Evolutionary conservation across 1,140 invertebrate genomes (phyloP).

Genomic region (Reticulitermes speratus): DNA sequence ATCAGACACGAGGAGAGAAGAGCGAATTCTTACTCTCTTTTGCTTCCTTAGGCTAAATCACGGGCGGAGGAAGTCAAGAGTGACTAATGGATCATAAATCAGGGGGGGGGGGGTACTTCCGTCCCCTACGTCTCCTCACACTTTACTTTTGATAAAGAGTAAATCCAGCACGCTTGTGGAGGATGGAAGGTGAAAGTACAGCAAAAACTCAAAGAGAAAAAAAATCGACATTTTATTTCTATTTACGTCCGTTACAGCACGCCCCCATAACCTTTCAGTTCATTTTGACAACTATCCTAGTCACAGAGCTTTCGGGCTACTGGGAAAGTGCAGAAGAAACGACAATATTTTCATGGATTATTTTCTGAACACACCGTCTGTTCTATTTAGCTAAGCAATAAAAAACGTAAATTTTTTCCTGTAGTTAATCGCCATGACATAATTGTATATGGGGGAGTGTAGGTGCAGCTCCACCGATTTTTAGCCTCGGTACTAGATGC

Average conservation of each 20-base stretch:
- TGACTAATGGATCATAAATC: slow-evolving; percentile 19
- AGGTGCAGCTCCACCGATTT: too few relatives aligned
- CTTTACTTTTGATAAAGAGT: slow-evolving; percentile 1
- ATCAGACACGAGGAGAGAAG: not conserved
- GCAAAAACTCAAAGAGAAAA: not conserved
- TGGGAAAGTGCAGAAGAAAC: not conserved
- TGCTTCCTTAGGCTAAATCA: slow-evolving; percentile 15
- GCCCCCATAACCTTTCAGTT: too few relatives aligned
- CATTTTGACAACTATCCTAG: not conserved
- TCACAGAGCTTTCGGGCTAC: not conserved
- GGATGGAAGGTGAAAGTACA: not conserved
- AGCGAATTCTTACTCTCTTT: not conserved
- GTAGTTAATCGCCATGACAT: too few relatives aligned
- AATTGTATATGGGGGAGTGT: too few relatives aligned
- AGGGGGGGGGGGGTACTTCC: not conserved
- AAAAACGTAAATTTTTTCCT: too few relatives aligned
- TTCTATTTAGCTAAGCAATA: not conserved
- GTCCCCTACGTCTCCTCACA: not conserved
- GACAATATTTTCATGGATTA: not conserved
- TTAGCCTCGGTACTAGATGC: too few relatives aligned
- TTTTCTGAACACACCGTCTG: not conserved
- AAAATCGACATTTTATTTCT: not conserved
- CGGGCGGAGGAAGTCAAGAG: slow-evolving; percentile 15
- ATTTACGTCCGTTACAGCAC: not conserved
- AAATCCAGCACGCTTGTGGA: not conserved